Evolutionary conservation across 1,140 invertebrate species (phyloP), one percentile per base, ranked within the genome.

Genomic region (Pseudomyrmex dendroicus): DNA sequence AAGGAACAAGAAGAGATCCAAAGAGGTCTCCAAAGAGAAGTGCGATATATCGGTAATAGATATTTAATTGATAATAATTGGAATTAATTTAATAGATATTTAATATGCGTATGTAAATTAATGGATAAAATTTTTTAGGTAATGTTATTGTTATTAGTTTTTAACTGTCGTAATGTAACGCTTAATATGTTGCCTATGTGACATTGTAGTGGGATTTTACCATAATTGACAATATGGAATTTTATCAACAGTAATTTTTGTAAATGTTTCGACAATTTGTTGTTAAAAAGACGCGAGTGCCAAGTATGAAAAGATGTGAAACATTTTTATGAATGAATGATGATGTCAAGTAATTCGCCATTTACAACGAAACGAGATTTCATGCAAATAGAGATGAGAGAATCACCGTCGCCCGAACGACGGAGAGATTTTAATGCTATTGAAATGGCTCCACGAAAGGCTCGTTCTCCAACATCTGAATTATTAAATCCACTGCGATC

Each of bases 391-490:
- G 35, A 35, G 35, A 7, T 35, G 12, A 9, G 35, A 63, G 10
- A 50, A 13, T 61, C 15, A 25, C 17, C 22, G 48, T 64, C 22
- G 44, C 46, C 64, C 52, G 10, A 10, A n/a, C 22, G 15, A 13
- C 52, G 35, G 63, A 78, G 76, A 78, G 64, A 70, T 78, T 78
- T 78, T 68, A 78, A 78, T 12, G 74, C 63, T 77, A 68, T 78
- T 52, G 52, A 78, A 78, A 78, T 78, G 68, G 63, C 17, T 78
- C 44, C 20, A 46, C 5, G 17, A 59, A 35, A 35, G 35, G 50
- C n/a, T 70, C 20, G 44, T 78, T 25, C 20, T 67, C 44, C 76
- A 20, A 59, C 56, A 70, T 70, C 52, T 59, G 64, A 57, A 70
- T 78, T 78, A 78, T 70, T 57, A 78, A 70, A 70, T 7, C 1